These are phyloP conservation scores for Ophion ventricosus DNA, from an alignment of 2,888 invertebrate genomes.

Conservation along the genomic window DNA sequence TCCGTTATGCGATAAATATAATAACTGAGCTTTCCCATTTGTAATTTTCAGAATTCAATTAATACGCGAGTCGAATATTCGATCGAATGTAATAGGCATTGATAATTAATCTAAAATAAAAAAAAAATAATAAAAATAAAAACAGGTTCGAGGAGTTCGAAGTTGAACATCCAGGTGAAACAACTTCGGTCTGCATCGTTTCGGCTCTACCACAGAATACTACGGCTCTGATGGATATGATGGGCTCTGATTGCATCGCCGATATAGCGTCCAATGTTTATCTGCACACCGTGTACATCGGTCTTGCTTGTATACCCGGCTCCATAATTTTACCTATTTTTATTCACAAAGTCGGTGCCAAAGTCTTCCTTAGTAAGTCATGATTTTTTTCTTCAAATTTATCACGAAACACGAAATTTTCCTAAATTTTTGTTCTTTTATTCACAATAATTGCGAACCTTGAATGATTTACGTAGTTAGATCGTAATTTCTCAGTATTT, in stretches of 20 bases:
- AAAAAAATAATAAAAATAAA: too few relatives aligned
- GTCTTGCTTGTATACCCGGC: constrained; percentile 91
- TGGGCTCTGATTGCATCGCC: constrained; percentile 86
- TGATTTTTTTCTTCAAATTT: neutral
- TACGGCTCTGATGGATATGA: constrained; percentile 74
- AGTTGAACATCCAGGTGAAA: constrained; percentile 86
- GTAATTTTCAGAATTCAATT: too few relatives aligned
- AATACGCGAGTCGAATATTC: neutral
- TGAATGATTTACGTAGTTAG: too few relatives aligned
- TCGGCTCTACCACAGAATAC: constrained; percentile 85
- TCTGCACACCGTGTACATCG: constrained; percentile 91
- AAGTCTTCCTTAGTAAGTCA: constrained; percentile 91
- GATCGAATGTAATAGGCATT: neutral
- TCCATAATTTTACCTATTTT: constrained; percentile 91
- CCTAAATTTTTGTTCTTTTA: neutral
- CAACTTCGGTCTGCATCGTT: constrained; percentile 91
- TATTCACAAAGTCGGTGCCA: constrained; percentile 91
- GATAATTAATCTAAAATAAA: neutral
- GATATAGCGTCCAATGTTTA: constrained; percentile 88
- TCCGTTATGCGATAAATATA: too few relatives aligned
- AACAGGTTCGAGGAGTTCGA: constrained; percentile 91
- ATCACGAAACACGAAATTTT: too few relatives aligned
- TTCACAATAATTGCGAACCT: neutral
- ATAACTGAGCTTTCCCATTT: too few relatives aligned
- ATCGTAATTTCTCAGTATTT: neutral